Conservation (phyloP, 2,888 invertebrate species). For the Sarcophaga carnaria region DNA sequence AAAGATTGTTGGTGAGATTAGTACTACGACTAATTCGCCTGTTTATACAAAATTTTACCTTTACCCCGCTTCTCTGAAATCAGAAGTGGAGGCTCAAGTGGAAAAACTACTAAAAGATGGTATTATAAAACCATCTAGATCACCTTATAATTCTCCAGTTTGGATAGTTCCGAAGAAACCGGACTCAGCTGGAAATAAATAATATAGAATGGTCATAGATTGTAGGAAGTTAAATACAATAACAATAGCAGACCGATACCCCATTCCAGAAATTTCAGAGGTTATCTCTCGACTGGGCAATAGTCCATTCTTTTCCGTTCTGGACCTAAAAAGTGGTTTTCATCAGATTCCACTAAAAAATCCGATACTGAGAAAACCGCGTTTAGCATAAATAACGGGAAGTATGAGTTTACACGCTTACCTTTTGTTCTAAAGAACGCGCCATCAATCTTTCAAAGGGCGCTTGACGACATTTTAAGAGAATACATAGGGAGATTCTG, state of each 20-base stretch:
- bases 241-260: neutral
- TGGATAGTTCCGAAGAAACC: constrained; percentile 47
- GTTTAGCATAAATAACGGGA: constrained; percentile 28
- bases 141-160: constrained; percentile 43
- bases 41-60: constrained; percentile 37
- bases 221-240: constrained; percentile 33
- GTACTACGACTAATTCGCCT: constrained; percentile 33
- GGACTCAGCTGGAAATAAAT: constrained; percentile 27
- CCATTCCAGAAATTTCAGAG: no score
- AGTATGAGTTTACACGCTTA: constrained; percentile 37
- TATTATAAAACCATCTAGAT: constrained; percentile 49
- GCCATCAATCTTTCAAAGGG: constrained; percentile 46
- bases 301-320: constrained; percentile 43
- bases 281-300: constrained; percentile 26
- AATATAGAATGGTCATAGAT: constrained; percentile 56
- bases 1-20: constrained; percentile 44
- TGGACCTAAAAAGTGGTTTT: constrained; percentile 32
- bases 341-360: constrained; percentile 60
- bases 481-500: constrained; percentile 38
- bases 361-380: constrained; percentile 55
- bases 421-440: constrained; percentile 38
- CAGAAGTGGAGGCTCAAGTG: constrained; percentile 44
- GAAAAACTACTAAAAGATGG: constrained; percentile 40
- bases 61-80: constrained; percentile 42
- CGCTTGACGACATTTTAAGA: constrained; percentile 47